Evolutionary conservation across 2,888 invertebrate genomes (phyloP), one percentile per base, ranked within the genome.

Genomic region (Hanleya hanleyi): DNA sequence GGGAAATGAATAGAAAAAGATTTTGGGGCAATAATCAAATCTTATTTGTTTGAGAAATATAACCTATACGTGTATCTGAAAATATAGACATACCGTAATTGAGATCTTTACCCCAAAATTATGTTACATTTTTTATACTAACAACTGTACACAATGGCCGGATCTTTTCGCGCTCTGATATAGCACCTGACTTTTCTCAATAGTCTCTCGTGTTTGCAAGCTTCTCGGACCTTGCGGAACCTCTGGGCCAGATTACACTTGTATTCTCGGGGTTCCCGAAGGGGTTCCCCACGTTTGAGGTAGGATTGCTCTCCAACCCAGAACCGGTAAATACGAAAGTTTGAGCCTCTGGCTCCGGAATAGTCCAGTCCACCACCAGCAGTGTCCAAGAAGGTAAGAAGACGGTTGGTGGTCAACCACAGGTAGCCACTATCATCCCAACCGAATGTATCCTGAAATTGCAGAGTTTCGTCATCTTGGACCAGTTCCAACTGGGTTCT

Each of bases 401-500:
- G 73, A 26, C 82, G 76, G 67, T 84, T 85, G 7, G 84, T 82
- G 5, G 83, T 81, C 66, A 85, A 80, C 85, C 85, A 86, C 32
- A 86, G 75, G 65, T 81, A 77, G 3, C 84, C 84, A 35, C 75
- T 72, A 57, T 79, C 82, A 35, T 83, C 82, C 37, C 83, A 76
- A 2, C 80, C 81, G 5, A 85, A 77, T 1, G 84, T 80, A 70
- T 86, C 85, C 5, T 82, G 78, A 84, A 84, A 86, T 32, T 81
- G 80, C 80, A 85, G 81, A 5, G 71, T 70, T n/a, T 76, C 71
- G 35, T 38, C 41, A 0, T 61, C 22, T 57, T 78, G 69, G 2
- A 57, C 57, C 26, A 57, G 32, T 9, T 57, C 57, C 9, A 57
- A 32, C 26, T 57, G 57, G 15, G 78, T 69, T 15, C 77, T 75